Evolutionary conservation across 2,113 vertebrate genomes (phyloP), one percentile per base, ranked within the genome.

Genomic region (Labeo catla): DNA sequence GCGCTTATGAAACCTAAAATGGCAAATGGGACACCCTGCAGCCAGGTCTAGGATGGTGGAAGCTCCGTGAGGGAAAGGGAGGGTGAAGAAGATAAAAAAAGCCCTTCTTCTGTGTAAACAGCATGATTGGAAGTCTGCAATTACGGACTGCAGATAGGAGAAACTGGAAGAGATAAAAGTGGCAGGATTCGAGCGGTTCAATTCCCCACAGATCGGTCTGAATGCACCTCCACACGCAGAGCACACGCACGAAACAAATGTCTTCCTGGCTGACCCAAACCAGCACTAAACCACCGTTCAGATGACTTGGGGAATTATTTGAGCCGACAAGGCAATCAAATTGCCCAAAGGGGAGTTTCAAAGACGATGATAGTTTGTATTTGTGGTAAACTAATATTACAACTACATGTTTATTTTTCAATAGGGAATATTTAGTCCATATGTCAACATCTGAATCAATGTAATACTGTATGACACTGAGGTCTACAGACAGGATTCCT

Each of bases 101-200:
- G 7, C 76, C 10, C 45, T 73, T 86, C 82, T 72, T 86, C 83
- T 72, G 87, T 88, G 91, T 93, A 91, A 93, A 90, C 82, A 94
- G 92, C 88, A 16, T 72, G 89, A 92, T 91, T 93, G 94, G 95
- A 95, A 94, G 93, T 95, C 89, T 72, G 92, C 91, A 93, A 95
- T 95, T 95, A 94, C 63, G 73, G 0, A 54, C 86, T 57, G 68
- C 70, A 91, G 94, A 95, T 93, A 93, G 89, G 80, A 28, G 34
- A 39, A 85, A 84, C 84, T 74, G 39, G 74, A 78, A 65, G 86
- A 85, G 94, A 95, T 95, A 93, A 93, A 91, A 83, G 83, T 49
- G 87, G 85, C 91, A 91, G 66, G 87, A 92, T 94, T 94, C 91
- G 84, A 91, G 88, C 76, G 79, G 85, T 70, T 86, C 86, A 89